Conservation (phyloP, 1,140 invertebrate species). For the Hylyphantes graminicola region DNA sequence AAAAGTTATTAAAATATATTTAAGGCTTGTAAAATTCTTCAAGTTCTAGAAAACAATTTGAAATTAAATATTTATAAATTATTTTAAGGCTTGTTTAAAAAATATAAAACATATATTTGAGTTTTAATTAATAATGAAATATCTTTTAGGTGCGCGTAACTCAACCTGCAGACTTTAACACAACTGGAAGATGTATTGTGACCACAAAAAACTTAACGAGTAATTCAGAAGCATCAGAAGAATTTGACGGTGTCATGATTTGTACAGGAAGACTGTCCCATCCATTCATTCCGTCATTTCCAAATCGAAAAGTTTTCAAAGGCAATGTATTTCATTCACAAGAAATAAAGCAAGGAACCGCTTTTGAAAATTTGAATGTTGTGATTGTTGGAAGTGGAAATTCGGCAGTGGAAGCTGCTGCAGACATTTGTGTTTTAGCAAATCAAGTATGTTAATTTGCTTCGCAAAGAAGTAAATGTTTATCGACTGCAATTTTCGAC, state of each 20-base stretch:
- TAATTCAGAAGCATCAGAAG: conserved; percentile 60
- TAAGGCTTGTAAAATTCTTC: not conserved
- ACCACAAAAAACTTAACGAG: conserved; percentile 56
- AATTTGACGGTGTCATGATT: conserved; percentile 68
- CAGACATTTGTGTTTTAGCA: conserved; percentile 59
- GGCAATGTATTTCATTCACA: conserved; percentile 66
- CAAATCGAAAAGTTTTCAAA: conserved; percentile 61
- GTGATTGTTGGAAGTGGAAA: conserved; percentile 67
- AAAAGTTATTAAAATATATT: not conserved
- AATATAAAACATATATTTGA: not conserved
- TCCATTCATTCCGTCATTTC: conserved; percentile 64
- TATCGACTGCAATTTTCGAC: too few relatives aligned
- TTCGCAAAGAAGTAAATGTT: too few relatives aligned
- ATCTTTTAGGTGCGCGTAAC: conserved; percentile 60
- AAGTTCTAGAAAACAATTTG: conserved; percentile 19
- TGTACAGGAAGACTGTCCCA: conserved; percentile 67
- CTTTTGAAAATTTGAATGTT: conserved; percentile 65
- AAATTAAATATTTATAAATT: not conserved
- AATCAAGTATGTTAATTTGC: conserved; percentile 38
- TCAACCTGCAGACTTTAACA: conserved; percentile 64
- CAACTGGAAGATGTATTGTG: conserved; percentile 67
- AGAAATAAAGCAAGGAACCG: conserved; percentile 63
- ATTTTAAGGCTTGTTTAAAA: not conserved
- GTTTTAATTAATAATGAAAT: not conserved
- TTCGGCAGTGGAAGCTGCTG: conserved; percentile 60